Percentiles rank a stretch among this genome's conserved stretches.
These are phyloP conservation scores for Syncerus caffer DNA, from an alignment of 2,797 vertebrate genomes.

Conservation along the genomic window DNA sequence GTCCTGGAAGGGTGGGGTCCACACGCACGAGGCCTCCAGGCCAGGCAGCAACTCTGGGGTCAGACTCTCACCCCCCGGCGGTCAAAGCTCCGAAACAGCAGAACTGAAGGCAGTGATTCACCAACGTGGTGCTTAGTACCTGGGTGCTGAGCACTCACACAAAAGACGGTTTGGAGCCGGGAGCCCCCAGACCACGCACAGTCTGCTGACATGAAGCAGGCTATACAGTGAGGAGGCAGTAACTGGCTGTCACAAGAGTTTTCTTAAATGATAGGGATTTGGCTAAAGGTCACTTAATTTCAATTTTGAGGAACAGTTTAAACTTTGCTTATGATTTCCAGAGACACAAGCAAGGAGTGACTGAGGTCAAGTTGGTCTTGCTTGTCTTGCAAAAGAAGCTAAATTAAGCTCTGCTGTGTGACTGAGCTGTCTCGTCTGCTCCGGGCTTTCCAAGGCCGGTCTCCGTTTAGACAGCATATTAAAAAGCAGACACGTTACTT, in stretches of 20 bases:
- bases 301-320: neutral
- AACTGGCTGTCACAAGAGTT: neutral
- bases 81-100: neutral
- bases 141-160: too few relatives aligned
- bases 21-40: neutral
- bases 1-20: neutral
- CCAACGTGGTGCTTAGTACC: rapidly evolving
- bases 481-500: neutral
- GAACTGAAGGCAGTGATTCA: neutral
- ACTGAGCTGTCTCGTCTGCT: neutral
- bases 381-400: neutral
- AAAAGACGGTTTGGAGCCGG: rapidly evolving
- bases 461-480: neutral
- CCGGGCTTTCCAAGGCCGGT: neutral
- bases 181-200: rapidly evolving
- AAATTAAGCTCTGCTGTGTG: neutral
- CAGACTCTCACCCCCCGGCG: neutral
- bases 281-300: neutral
- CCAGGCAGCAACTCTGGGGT: neutral
- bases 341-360: neutral
- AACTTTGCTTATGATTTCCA: neutral
- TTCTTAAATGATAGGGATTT: neutral
- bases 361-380: too few relatives aligned
- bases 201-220: neutral
- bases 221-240: neutral